A percentile compares a stretch with the other conserved stretches of the same genome.
phyloP scores from a whole-genome alignment of 2,888 invertebrate species.

The Tetheella fluctuosa region DNA sequence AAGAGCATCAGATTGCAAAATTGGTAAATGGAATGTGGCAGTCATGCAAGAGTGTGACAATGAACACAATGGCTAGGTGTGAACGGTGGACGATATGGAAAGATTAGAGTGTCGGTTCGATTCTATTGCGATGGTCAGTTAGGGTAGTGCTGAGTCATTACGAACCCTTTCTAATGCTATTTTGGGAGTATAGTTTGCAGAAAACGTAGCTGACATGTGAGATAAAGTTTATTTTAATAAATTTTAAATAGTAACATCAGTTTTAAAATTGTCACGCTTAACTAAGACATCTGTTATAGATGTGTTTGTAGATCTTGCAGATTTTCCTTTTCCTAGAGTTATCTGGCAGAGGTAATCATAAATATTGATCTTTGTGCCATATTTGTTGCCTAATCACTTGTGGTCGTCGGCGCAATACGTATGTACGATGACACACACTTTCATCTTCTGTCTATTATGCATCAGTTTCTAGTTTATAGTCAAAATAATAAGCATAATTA shows the following conservation, averaged over 20 bases:
- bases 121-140: slow-evolving; percentile 31
- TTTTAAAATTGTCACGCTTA: neutral
- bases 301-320: too few species aligned
- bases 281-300: too few species aligned
- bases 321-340: too few species aligned
- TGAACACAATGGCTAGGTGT: slow-evolving; percentile 37
- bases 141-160: slow-evolving; percentile 42
- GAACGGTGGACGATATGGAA: slow-evolving; percentile 29
- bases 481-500: too few species aligned
- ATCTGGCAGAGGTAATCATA: too few species aligned
- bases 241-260: neutral
- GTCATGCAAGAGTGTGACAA: slow-evolving; percentile 39
- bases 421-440: too few species aligned
- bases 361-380: too few species aligned
- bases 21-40: slow-evolving; percentile 32
- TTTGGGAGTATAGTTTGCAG: slow-evolving; percentile 35
- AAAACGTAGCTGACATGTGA: neutral
- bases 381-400: too few species aligned
- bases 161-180: slow-evolving; percentile 40
- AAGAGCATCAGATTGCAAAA: slow-evolving; percentile 23
- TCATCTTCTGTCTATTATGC: too few species aligned
- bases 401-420: too few species aligned
- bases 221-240: neutral
- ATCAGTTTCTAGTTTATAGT: too few species aligned
- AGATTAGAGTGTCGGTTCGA: slow-evolving; percentile 12